A percentile compares a stretch with the other conserved stretches of the same genome.
Evolutionary conservation across 2,113 vertebrate genomes (phyloP).

Genomic region (Geococcyx californianus): DNA sequence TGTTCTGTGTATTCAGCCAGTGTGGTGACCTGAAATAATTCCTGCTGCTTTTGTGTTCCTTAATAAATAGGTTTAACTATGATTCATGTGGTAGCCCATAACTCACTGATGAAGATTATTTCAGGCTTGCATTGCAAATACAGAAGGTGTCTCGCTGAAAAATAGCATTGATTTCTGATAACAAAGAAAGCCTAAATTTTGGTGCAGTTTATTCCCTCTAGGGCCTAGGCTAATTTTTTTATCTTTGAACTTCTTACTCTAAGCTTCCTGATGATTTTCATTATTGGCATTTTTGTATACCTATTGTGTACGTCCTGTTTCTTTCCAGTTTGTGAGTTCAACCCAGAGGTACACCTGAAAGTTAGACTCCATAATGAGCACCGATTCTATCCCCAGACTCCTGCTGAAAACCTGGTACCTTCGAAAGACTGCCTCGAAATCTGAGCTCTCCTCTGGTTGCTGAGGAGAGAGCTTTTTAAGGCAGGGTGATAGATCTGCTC

Average conservation of each 20-base stretch:
- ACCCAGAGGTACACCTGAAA: not conserved
- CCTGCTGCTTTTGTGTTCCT: not conserved
- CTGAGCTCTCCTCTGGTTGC: not conserved
- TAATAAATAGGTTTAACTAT: not conserved
- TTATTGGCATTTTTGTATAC: not conserved
- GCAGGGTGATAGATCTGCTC: not conserved
- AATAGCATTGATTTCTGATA: not conserved
- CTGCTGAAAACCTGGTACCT: not conserved
- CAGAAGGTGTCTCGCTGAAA: not conserved
- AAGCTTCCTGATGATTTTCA: not conserved
- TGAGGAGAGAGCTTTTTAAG: not conserved
- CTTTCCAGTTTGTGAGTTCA: not conserved
- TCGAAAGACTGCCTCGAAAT: not conserved
- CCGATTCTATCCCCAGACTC: not conserved
- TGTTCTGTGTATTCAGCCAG: not conserved
- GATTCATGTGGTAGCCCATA: not conserved
- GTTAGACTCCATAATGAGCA: accelerated
- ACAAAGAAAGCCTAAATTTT: not conserved
- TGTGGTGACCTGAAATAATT: not conserved
- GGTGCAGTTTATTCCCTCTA: not conserved
- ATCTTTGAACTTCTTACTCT: not conserved
- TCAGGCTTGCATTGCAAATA: not conserved
- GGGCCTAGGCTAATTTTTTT: not conserved
- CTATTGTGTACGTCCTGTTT: not conserved
- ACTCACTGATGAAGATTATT: not conserved